These are phyloP conservation scores for Toxotes chatareus DNA, from an alignment of 2,113 vertebrate genomes.

Conservation along the genomic window DNA sequence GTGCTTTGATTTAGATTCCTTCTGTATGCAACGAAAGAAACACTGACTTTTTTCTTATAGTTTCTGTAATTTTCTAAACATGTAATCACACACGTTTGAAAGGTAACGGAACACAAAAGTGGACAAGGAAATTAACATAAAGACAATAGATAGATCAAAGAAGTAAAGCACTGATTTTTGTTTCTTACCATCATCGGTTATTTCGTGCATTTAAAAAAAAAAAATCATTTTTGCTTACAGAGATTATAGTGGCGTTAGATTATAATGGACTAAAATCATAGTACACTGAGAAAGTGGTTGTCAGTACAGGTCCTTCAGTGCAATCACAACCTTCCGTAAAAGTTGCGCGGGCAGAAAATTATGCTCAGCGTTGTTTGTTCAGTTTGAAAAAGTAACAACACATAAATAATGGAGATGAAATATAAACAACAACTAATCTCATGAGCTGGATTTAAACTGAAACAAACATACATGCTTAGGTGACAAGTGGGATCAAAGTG, in stretches of 20 bases:
- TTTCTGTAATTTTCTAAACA: neutral
- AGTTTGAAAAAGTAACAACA: neutral
- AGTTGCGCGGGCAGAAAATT: slow-evolving; percentile 16
- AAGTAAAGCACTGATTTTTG: neutral
- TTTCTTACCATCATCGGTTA: neutral
- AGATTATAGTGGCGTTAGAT: neutral
- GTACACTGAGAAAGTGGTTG: neutral
- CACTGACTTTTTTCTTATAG: neutral
- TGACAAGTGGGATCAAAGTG: slow-evolving; percentile 19
- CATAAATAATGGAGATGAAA: neutral
- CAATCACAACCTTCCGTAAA: slow-evolving; percentile 4
- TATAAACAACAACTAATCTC: neutral
- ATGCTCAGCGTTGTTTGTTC: neutral
- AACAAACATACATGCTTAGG: neutral
- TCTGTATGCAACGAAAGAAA: neutral
- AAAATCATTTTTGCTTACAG: too few relatives aligned
- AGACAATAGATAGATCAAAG: neutral
- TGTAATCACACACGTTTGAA: neutral
- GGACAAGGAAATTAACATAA: neutral
- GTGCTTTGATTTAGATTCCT: slow-evolving; percentile 21
- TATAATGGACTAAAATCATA: neutral
- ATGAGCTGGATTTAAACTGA: slow-evolving; percentile 5
- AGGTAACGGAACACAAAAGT: too few relatives aligned
- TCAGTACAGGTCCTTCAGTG: neutral
- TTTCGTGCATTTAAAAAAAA: neutral